A percentile compares a stretch with the other conserved stretches of the same genome.
These are phyloP conservation scores for Acrocephalus kingi DNA, from an alignment of 2,113 vertebrate species.

Conservation along the genomic window DNA sequence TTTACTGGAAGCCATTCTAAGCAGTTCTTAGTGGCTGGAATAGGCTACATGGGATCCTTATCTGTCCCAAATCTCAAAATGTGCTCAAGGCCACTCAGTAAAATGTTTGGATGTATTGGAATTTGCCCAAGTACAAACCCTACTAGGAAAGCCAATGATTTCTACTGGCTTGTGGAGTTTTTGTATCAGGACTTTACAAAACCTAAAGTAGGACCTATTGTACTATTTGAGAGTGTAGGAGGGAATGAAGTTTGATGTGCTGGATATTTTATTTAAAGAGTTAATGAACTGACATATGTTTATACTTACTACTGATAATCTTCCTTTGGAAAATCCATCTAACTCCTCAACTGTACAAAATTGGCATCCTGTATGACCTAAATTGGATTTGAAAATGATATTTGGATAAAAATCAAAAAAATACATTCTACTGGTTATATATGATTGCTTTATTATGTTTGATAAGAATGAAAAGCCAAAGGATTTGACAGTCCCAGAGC, in stretches of 20 bases:
- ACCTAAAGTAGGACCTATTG: not conserved
- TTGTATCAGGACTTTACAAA: not conserved
- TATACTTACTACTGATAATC: conserved; percentile 58
- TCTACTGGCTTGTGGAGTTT: not conserved
- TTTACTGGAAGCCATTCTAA: not conserved
- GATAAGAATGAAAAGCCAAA: conserved; percentile 72
- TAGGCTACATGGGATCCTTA: not conserved
- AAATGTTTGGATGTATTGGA: not conserved
- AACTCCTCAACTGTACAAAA: conserved; percentile 55
- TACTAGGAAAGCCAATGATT: not conserved
- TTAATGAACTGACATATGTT: conserved; percentile 51
- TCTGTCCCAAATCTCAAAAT: not conserved
- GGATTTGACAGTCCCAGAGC: conserved; percentile 60
- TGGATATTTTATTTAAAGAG: conserved; percentile 41
- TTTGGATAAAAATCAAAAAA: conserved; percentile 50
- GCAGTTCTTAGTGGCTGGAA: not conserved
- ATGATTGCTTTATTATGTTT: conserved; percentile 63
- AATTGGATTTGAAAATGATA: conserved; percentile 65
- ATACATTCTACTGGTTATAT: conserved; percentile 38
- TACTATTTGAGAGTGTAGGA: not conserved
- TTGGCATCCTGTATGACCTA: conserved; percentile 35
- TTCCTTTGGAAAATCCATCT: conserved; percentile 62
- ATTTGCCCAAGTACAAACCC: not conserved
- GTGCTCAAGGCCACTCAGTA: not conserved
- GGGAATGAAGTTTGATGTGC: not conserved